Percentiles rank a stretch among this genome's conserved stretches.
These are phyloP conservation scores for Oplegnathus fasciatus DNA, from an alignment of 2,113 vertebrate genomes.

Conservation along the genomic window DNA sequence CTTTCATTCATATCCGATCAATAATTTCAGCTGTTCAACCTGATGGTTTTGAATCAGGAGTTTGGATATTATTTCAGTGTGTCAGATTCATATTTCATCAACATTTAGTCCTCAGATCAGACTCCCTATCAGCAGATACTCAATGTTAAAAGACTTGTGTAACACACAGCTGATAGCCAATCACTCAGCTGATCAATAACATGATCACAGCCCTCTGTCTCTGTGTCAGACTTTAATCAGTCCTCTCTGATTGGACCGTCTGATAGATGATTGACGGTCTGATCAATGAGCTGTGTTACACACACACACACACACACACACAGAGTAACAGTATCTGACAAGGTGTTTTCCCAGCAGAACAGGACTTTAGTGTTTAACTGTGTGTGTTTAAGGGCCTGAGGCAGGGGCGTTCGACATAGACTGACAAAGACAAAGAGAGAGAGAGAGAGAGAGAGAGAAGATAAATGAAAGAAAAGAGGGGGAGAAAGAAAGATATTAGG, in stretches of 20 bases:
- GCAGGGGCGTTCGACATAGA: conserved; percentile 9
- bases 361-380: not conserved
- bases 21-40: no score
- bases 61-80: no score
- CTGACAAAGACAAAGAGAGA: not conserved
- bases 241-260: not conserved
- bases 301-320: not conserved
- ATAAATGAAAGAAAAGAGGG: not conserved
- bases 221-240: not conserved
- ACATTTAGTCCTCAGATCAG: no score
- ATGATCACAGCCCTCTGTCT: not conserved
- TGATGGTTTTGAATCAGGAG: no score
- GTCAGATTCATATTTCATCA: no score
- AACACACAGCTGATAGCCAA: not conserved
- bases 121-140: no score
- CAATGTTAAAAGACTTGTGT: no score
- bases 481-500: not conserved
- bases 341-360: conserved; percentile 22
- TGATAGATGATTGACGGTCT: conserved; percentile 3
- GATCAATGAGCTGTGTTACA: not conserved
- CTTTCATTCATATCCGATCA: no score
- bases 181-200: not conserved
- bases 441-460: not conserved
- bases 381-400: conserved; percentile 2
- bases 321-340: conserved; percentile 11